Percentiles rank a stretch among this genome's conserved stretches.
These are phyloP conservation scores for Ailurus styani DNA, from an alignment of 2,113 vertebrate species.

Conservation along the genomic window DNA sequence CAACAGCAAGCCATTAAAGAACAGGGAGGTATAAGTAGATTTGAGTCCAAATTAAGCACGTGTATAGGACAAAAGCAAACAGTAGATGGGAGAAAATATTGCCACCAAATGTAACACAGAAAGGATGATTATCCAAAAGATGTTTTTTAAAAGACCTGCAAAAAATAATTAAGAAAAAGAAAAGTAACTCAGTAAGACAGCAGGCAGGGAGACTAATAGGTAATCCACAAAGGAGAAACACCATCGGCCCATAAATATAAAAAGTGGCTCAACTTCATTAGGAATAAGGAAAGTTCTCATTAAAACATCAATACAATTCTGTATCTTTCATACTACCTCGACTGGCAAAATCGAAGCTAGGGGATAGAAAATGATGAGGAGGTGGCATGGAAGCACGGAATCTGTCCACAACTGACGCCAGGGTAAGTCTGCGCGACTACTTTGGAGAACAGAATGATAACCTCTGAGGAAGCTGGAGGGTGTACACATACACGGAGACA, in stretches of 20 bases:
- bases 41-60: conserved; percentile 19
- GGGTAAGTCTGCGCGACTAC: not conserved
- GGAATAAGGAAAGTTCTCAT: conserved; percentile 2
- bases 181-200: conserved; percentile 9
- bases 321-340: not conserved
- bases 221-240: not conserved
- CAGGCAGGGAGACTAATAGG: not conserved
- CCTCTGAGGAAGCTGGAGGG: not conserved
- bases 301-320: conserved; percentile 37
- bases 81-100: not conserved
- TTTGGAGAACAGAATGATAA: not conserved
- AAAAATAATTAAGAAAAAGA: conserved; percentile 24
- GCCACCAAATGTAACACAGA: not conserved
- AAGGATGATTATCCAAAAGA: not conserved
- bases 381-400: not conserved
- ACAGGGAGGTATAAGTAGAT: not conserved
- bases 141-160: not conserved
- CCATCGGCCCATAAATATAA: not conserved
- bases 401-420: not conserved
- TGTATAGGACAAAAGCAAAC: not conserved
- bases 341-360: conserved; percentile 9
- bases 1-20: conserved; percentile 17
- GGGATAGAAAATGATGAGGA: not conserved
- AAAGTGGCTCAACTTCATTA: not conserved
- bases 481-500: not conserved